A percentile compares a stretch with the other conserved stretches of the same genome.
These are phyloP conservation scores for Scaeva pyrastri DNA, from an alignment of 2,888 invertebrate species.

Conservation along the genomic window DNA sequence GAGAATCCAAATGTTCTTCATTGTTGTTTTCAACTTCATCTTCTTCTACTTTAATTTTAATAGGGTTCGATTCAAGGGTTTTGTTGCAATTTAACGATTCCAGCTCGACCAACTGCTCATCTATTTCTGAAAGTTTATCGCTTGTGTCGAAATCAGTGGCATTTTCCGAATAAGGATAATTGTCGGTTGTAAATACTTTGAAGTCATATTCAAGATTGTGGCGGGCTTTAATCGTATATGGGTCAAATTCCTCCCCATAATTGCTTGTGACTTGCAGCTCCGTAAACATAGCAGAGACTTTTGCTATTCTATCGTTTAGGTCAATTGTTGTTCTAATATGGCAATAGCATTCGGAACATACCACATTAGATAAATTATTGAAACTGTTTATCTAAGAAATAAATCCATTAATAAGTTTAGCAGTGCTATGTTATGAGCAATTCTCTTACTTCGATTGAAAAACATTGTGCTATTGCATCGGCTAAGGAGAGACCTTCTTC, in stretches of 20 bases:
- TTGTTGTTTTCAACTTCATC: not conserved
- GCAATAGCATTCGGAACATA: not conserved
- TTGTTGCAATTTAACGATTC: not conserved
- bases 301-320: not conserved
- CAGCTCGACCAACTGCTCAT: not conserved
- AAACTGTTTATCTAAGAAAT: not conserved
- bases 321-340: not conserved
- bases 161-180: too few species aligned
- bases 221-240: not conserved
- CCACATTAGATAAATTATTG: not conserved
- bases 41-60: not conserved
- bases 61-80: not conserved
- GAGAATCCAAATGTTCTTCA: not conserved
- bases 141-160: not conserved
- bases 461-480: constrained; percentile 81
- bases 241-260: not conserved
- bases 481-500: constrained; percentile 76
- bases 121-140: not conserved
- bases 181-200: too few species aligned
- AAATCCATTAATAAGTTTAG: not conserved
- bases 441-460: constrained; percentile 80
- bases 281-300: not conserved
- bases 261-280: not conserved
- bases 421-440: not conserved
- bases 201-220: constrained; percentile 13